Percentiles rank a stretch among this genome's conserved stretches.
Conservation (phyloP, 2,113 vertebrate genomes). For the Vombatus ursinus region DNA sequence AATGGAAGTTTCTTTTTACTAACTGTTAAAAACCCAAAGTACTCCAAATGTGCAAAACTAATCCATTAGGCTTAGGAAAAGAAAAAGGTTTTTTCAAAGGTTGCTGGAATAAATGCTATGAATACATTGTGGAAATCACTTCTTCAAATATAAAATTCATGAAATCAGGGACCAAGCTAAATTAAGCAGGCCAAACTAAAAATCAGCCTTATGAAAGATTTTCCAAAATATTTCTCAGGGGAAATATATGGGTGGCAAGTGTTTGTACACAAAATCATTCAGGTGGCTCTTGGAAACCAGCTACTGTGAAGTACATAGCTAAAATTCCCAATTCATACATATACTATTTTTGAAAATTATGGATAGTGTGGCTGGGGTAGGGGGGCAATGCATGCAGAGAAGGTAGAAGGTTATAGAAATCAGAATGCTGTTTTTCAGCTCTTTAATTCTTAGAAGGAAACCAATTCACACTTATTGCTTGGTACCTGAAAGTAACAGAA, state of each 20-base stretch:
- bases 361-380: not conserved
- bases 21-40: constrained; percentile 4
- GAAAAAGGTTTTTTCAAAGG: not conserved
- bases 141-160: constrained; percentile 63
- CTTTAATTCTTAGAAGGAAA: constrained; percentile 26
- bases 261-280: constrained; percentile 64
- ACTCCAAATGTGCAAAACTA: constrained; percentile 51
- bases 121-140: constrained; percentile 57
- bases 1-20: not conserved
- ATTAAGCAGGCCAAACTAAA: constrained; percentile 60
- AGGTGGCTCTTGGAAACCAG: constrained; percentile 54
- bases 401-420: constrained; percentile 23
- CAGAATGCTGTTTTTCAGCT: not conserved
- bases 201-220: constrained; percentile 40
- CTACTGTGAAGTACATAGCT: constrained; percentile 57
- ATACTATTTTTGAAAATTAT: constrained; percentile 56
- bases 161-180: constrained; percentile 50
- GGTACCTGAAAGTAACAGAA: not conserved
- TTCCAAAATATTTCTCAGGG: constrained; percentile 71
- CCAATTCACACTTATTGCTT: not conserved
- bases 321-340: constrained; percentile 49
- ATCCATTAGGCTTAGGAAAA: constrained; percentile 38
- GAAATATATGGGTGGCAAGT: constrained; percentile 66
- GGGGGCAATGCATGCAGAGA: not conserved
- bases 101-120: constrained; percentile 35